Conservation (phyloP, 2,888 invertebrate genomes). For the Drosophila sordidula region DNA sequence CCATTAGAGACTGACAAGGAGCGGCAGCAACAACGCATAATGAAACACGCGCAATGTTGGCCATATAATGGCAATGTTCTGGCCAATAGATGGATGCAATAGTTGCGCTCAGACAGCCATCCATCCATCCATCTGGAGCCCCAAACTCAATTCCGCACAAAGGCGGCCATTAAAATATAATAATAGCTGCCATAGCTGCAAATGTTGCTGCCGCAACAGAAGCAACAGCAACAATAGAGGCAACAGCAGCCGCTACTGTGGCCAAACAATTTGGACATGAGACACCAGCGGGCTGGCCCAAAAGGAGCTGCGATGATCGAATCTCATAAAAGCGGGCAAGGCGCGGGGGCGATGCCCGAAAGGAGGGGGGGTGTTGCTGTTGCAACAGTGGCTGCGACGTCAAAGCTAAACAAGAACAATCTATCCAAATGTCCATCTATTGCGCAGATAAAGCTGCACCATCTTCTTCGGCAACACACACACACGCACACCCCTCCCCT, state of each 20-base stretch:
- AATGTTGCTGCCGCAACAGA: slow-evolving; percentile 52
- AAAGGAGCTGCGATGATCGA: slow-evolving; percentile 65
- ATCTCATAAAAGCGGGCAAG: slow-evolving; percentile 71
- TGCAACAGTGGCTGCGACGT: slow-evolving; percentile 40
- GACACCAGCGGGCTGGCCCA: slow-evolving; percentile 49
- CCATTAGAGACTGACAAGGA: slow-evolving; percentile 71
- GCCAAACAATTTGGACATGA: slow-evolving; percentile 77
- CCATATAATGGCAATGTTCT: slow-evolving; percentile 68
- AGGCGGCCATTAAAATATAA: slow-evolving; percentile 78
- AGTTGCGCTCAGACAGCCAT: slow-evolving; percentile 24
- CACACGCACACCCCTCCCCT: neutral
- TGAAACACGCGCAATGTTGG: slow-evolving; percentile 69
- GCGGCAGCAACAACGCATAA: slow-evolving; percentile 55
- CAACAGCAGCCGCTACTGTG: slow-evolving; percentile 51
- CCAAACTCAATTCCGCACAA: slow-evolving; percentile 67
- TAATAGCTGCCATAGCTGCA: slow-evolving; percentile 64
- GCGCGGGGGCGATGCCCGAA: slow-evolving; percentile 8
- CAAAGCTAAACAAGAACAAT: slow-evolving; percentile 80
- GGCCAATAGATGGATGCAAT: slow-evolving; percentile 52
- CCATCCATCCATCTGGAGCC: slow-evolving; percentile 8
- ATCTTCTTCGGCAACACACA: slow-evolving; percentile 38
- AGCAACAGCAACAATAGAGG: slow-evolving; percentile 12
- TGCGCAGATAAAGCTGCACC: slow-evolving; percentile 75
- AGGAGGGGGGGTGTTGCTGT: too few relatives aligned
- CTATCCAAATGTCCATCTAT: slow-evolving; percentile 81